Evolutionary conservation across 2,888 invertebrate species (phyloP).

Genomic region (Ophion costatus): DNA sequence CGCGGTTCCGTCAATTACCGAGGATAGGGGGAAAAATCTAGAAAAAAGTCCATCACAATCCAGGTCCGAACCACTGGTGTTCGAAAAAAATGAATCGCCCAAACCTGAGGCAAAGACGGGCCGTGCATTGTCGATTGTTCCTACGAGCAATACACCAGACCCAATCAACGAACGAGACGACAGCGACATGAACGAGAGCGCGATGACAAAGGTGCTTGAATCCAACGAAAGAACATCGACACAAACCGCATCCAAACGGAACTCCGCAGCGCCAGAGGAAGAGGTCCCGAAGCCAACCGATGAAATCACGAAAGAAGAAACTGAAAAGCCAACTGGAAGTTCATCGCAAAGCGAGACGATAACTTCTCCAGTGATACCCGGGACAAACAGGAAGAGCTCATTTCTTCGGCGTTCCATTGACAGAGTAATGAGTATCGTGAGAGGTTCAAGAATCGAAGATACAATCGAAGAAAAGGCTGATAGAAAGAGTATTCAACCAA

Average conservation of each 20-base stretch:
- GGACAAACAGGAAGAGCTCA: slow-evolving; percentile 52
- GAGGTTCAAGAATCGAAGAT: background rate
- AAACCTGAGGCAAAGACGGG: background rate
- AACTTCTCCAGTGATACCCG: background rate
- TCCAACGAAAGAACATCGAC: background rate
- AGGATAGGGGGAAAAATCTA: background rate
- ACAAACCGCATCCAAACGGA: background rate
- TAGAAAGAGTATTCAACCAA: background rate
- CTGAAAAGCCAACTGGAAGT: background rate
- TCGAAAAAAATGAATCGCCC: background rate
- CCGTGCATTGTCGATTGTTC: slow-evolving; percentile 14
- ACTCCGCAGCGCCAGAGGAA: background rate
- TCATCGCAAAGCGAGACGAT: background rate
- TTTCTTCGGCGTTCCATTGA: slow-evolving; percentile 63
- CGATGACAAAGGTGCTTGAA: background rate
- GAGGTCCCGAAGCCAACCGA: background rate
- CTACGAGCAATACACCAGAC: background rate
- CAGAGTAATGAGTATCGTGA: slow-evolving; percentile 54
- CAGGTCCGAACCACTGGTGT: background rate
- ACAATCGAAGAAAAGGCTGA: background rate
- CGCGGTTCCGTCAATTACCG: background rate
- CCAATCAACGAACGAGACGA: background rate
- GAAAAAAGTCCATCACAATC: background rate
- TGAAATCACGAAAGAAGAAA: background rate
- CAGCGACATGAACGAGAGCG: background rate